phyloP scores from a whole-genome alignment of 2,888 invertebrate species.

The Machimus rusticus region DNA sequence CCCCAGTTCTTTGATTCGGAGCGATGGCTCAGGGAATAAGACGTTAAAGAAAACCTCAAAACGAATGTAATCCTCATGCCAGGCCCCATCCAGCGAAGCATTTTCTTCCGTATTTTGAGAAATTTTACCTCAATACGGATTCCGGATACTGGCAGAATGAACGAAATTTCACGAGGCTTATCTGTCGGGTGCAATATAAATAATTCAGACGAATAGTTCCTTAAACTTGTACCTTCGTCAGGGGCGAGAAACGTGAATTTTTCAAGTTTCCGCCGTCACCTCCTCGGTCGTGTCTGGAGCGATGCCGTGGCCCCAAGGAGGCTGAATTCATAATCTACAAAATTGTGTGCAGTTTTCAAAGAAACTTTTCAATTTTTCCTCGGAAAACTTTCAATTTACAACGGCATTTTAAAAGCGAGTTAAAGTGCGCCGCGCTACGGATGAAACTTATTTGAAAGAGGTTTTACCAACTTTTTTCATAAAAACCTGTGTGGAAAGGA shows the following conservation, averaged over 20 bases:
- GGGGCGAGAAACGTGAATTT: background rate
- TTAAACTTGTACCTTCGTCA: constrained; percentile 21
- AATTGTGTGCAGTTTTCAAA: constrained; percentile 31
- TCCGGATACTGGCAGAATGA: background rate
- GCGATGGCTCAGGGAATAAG: background rate
- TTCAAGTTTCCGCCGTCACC: background rate
- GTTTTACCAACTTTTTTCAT: constrained; percentile 28
- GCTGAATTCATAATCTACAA: constrained; percentile 28
- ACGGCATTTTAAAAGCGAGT: constrained; percentile 10
- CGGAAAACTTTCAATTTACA: constrained; percentile 29
- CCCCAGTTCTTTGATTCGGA: background rate
- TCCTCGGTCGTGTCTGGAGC: background rate
- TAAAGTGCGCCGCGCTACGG: constrained; percentile 13
- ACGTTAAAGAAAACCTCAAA: background rate
- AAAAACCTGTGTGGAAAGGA: constrained; percentile 26
- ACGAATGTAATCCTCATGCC: background rate
- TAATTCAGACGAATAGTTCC: constrained; percentile 29
- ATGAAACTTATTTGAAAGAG: constrained; percentile 12
- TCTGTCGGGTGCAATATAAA: constrained; percentile 1
- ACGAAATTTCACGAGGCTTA: background rate
- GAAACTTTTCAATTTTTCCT: constrained; percentile 26
- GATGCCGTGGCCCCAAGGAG: background rate
- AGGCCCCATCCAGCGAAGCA: background rate
- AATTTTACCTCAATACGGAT: background rate
- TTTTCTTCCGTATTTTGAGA: background rate